phyloP scores from a whole-genome alignment of 1,140 invertebrate species.

The Eciton burchellii region DNA sequence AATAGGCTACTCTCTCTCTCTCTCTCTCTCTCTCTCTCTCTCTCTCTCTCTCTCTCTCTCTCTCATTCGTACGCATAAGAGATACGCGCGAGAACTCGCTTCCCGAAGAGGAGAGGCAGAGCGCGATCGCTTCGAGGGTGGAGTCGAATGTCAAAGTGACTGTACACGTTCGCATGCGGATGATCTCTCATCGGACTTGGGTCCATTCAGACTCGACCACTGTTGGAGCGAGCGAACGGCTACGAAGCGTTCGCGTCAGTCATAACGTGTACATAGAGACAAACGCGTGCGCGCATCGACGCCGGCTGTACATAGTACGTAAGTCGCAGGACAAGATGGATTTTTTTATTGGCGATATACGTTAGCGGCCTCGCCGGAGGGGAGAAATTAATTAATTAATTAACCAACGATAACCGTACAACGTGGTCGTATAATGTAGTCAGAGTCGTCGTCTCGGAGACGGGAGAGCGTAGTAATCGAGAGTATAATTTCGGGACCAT shows the following conservation, averaged over 20 bases:
- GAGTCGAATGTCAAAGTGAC: conserved; percentile 14
- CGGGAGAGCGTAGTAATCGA: background rate
- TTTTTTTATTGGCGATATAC: conserved; percentile 48
- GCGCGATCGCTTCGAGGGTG: conserved; percentile 31
- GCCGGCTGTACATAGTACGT: conserved; percentile 60
- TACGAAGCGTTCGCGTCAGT: conserved; percentile 1
- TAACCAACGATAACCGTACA: conserved; percentile 54
- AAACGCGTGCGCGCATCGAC: conserved; percentile 39
- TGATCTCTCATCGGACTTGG: too few relatives aligned
- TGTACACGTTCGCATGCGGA: too few relatives aligned
- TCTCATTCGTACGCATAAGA: background rate
- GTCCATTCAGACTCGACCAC: too few relatives aligned
- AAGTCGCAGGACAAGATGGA: conserved; percentile 65
- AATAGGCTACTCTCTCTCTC: conserved; percentile 18
- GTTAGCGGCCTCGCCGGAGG: conserved; percentile 19
- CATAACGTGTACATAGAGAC: conserved; percentile 65
- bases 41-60: too few relatives aligned
- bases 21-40: too few relatives aligned
- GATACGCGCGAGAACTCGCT: background rate
- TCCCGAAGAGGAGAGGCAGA: background rate
- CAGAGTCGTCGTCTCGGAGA: conserved; percentile 25
- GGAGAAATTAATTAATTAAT: conserved; percentile 38
- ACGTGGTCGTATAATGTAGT: conserved; percentile 44
- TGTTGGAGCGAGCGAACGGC: conserved; percentile 33
- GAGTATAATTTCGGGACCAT: conserved; percentile 76